These are phyloP conservation scores for Acrocephalus scirpaceus DNA, from an alignment of 2,797 vertebrate species.

Conservation along the genomic window DNA sequence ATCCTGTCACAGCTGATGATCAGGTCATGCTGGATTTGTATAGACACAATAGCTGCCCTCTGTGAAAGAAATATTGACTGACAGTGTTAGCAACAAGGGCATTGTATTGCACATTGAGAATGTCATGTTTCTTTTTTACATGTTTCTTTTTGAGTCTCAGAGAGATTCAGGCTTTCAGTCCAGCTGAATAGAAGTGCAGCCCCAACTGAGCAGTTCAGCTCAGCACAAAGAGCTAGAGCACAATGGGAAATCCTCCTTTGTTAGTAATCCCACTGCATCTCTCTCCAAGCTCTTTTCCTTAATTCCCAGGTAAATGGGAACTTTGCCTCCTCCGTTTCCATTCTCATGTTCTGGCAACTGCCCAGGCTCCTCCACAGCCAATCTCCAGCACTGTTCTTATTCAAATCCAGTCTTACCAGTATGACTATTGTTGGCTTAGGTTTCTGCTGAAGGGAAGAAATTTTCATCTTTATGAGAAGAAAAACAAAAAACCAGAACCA, in stretches of 20 bases:
- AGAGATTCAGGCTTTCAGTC: neutral
- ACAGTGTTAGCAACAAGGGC: neutral
- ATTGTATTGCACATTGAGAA: neutral
- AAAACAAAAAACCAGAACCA: neutral
- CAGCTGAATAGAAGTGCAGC: neutral
- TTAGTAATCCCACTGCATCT: neutral
- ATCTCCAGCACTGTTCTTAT: neutral
- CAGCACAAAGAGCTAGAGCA: neutral
- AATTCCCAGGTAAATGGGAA: neutral
- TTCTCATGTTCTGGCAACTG: neutral
- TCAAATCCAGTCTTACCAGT: neutral
- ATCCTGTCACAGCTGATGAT: neutral
- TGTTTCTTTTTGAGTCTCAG: neutral
- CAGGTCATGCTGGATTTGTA: neutral
- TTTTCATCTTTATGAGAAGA: neutral
- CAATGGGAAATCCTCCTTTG: neutral
- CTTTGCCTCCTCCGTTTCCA: neutral
- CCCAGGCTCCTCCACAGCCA: neutral
- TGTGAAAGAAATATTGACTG: neutral
- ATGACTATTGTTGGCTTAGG: neutral
- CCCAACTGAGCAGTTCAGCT: neutral
- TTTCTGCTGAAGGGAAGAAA: neutral
- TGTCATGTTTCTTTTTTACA: neutral
- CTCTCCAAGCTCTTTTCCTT: neutral
- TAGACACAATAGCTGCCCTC: neutral